Base-by-base conservation (phyloP, 92 coral and sea anemone genomes). In the Scolanthus callimorphus region DNA sequence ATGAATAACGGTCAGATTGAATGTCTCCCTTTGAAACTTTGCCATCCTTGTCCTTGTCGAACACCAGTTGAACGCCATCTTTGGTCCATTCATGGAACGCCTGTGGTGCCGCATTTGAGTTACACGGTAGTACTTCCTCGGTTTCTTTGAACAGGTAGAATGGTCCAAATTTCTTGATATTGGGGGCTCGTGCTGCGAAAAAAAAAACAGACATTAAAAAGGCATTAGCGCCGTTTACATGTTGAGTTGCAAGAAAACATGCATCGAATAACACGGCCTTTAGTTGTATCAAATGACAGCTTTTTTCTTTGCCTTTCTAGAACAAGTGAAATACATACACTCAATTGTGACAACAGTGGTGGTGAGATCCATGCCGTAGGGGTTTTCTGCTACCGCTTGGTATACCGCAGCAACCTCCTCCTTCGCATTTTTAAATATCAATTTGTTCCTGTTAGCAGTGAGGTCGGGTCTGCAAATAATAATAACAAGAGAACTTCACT, bases 71-170 rank as follows among this genome's bases (percentile, higher is more conserved):
- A 2, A 62, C 54, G 51, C 72, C 85, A 65, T 79, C 56, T 34
- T 70, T 73, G 27, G 0, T 6, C 85, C 85, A 79, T 9, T 20
- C 27, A 43, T 79, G 70, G 0, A 17, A 20, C 0, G 97, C 85
- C 0, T 34, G 34, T 8, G 97, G 97, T 0, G 91, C 96, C 0
- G 96, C 97, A 34, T 87, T 76, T 11, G 97, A 82, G 10, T 79
- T 25, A 37, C 97, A 87, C 15, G 68, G 49, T 12, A 86, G 56
- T 4, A 26, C 54, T 13, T 85, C 95, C 20, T 55, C 39, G 12
- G 65, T 80, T 0, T 47, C 75, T 13, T 77, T 55, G 65, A 91
- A 91, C 13, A 91, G 46, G 62, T 81, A 69, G 52, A 88, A 77
- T 2, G 94, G 94, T 8, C 97, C 95, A 67, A 80, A 74, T 3